Evolutionary conservation across 2,797 vertebrate species (phyloP).

Genomic region (Spheniscus humboldti): DNA sequence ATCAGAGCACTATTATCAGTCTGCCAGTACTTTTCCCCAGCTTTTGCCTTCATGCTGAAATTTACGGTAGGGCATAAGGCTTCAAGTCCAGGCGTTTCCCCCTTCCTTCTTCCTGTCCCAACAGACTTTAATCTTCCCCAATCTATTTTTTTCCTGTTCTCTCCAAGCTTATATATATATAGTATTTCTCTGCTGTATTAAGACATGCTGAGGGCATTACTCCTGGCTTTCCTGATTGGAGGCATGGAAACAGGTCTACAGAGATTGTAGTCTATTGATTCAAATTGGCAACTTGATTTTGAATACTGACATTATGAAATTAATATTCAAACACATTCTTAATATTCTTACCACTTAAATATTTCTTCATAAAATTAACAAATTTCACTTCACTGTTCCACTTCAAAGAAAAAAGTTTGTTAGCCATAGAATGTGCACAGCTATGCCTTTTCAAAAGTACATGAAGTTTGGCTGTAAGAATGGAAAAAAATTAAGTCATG

Average conservation of each 20-base stretch:
- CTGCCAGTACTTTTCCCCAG: not conserved
- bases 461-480: not conserved
- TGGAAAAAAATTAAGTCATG: not conserved
- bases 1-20: not conserved
- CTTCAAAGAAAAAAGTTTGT: not conserved
- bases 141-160: not conserved
- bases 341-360: not conserved
- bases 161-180: not conserved
- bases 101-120: not conserved
- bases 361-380: not conserved
- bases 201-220: not conserved
- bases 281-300: not conserved
- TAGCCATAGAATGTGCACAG: not conserved
- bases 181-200: not conserved
- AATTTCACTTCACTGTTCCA: not conserved
- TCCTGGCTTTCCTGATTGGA: not conserved
- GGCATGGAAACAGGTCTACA: not conserved
- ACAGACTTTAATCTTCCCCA: not conserved
- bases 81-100: not conserved
- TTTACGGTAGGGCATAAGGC: not conserved
- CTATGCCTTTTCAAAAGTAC: not conserved
- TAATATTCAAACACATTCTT: not conserved
- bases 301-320: not conserved
- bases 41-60: not conserved
- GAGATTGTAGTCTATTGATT: not conserved